Evolutionary conservation across 1,140 invertebrate species (phyloP), one percentile per base, ranked within the genome.

Genomic region (Tribolium madens): DNA sequence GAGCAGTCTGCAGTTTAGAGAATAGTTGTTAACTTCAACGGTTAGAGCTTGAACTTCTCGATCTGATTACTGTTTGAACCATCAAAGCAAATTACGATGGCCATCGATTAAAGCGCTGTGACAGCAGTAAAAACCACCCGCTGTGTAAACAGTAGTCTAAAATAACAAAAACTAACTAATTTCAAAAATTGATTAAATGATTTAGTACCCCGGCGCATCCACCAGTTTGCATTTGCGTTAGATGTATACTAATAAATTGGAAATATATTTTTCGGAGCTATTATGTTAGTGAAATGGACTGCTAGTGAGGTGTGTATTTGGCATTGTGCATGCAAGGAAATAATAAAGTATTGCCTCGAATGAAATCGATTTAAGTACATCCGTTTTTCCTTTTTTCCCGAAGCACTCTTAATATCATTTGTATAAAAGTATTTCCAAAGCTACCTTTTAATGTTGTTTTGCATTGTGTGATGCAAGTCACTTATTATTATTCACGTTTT

Each of bases 311-410:
- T 79, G 75, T 79, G 75, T 75, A 79, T 79, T 79, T 79, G 75
- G 71, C 78, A 74, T 76, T 64, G 71, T 57, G 75, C 78, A 74
- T 70, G 50, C 50, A 72, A 76, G 75, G 71, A 79, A 79, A 72
- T 76, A 79, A 74, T 79, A 79, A 76, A 76, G 75, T 79, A 79
- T 76, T 76, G 75, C 74, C 68, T 52, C 57, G 73, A 78, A 78
- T 74, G 73, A 76, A 79, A 79, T 79, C 78, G 75, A 79, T 79
- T 76, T 76, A 52, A 72, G 46, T 72, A 72, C 57, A 76, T 73
- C 53, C 46, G 73, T 70, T 75, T 78, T 78, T 78, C 76, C 46
- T 53, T 75, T 78, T 78, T 53, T 21, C 26, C 9, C 57, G 18
- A 64, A 64, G 18, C 14, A 64, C 57, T 31, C 57, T 13, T 64